Base-by-base conservation (phyloP, 2,888 invertebrate species). In the Melanchra persicariae region DNA sequence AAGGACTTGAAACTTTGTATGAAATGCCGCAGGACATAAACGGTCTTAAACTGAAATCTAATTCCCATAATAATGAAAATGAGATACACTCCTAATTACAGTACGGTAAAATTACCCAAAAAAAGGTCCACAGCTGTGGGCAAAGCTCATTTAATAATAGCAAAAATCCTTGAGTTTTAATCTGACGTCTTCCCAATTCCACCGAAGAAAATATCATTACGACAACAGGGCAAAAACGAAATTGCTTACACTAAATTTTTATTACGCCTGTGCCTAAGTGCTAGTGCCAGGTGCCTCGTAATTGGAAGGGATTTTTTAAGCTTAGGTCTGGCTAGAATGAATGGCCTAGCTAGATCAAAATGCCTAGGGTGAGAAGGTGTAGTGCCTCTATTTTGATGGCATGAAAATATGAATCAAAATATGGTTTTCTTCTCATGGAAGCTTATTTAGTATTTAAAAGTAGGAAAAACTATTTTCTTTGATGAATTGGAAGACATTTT, bases 191-290 rank as follows among this genome's bases (percentile, higher is more conserved):
- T 54, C 10, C 43, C 55, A 62, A 62, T 49, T 47, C 17, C 51
- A 47, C 45, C n/a, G 3, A 58, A 79, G 51, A 74, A 66, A 52
- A 70, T 60, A 47, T 26, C 37, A 30, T 61, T 43, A 57, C 34
- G 22, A 68, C 67, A 63, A 68, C 47, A 59, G 19, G 22, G n/a
- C n/a, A 37, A 60, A 70, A 70, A 60, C 30, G 10, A 70, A 70
- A 80, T 80, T 66, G 69, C 55, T 47, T 43, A 59, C 17, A 66
- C 55, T 45, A 37, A 30, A 47, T 60, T 78, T 79, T 79, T 74
- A 74, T 70, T 47, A 63, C 34, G 19, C 15, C 51, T 59, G 47
- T 65, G 34, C 19, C 19, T 57, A 60, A 68, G 60, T 60, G 22
- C 17, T 58, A 19, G 26, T 34, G 19, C 22, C 66, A 75, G 70